Base-by-base conservation (phyloP, 2,113 vertebrate genomes). In the Phocoena sinus region DNA sequence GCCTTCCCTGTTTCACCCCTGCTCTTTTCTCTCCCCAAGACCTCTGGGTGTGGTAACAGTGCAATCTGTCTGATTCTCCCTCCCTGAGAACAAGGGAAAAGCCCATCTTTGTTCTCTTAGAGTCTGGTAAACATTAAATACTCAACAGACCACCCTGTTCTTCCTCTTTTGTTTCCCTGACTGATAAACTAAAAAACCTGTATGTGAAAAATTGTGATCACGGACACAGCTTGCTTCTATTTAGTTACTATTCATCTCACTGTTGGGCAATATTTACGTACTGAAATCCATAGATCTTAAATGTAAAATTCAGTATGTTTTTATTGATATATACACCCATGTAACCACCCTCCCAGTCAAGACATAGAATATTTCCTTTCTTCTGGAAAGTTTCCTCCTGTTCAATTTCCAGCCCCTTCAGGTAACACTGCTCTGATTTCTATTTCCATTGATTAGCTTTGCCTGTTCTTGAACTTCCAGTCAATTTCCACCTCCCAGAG, bases 361-460 rank as follows among this genome's bases (percentile, higher is more conserved):
- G 60, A 82, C 26, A 67, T 5, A 82, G 31, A 92, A n/a, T 82
- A 80, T 65, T 74, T 85, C 33, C 18, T 85, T 92, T 38, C 50
- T 44, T 62, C 62, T 60, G 38, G 28, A 47, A 76, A 63, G 31
- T 70, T 70, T 90, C 56, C 68, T 91, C 91, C 63, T 31, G 83
- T 31, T 95, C 62, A 71, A 47, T 71, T 83, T 58, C 76, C n/a
- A 79, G 50, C 11, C 31, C 11, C 41, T 91, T 88, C 6, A 23
- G 87, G 68, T 13, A 50, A 77, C 31, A 71, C 41, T 56, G 25
- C 33, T 82, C 41, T 77, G 70, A 92, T 83, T 47, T 87, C 15
- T 68, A 50, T 77, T 96, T 87, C 11, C 15, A 41, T n/a, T 50
- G 65, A 67, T 62, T 44, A 53, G 33, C 70, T 90, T 67, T 85